Evolutionary conservation across 2,113 vertebrate species (phyloP).

Genomic region (Apus apus): DNA sequence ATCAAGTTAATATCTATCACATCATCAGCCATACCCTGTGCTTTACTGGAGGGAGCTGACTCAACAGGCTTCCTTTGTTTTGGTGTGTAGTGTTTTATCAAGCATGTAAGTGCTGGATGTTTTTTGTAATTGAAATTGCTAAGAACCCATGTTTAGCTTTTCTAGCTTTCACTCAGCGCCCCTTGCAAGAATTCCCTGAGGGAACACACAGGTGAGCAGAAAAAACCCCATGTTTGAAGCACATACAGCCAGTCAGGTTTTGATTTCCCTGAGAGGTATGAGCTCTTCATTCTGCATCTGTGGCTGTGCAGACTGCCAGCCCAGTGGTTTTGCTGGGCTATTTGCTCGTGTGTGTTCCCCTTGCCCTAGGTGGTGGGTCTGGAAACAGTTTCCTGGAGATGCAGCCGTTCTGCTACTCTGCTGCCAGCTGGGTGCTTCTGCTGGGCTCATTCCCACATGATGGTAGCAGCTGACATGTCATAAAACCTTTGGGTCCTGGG

Average conservation of each 20-base stretch:
- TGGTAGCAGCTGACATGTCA: neutral
- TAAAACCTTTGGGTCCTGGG: accelerated
- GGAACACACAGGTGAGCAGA: neutral
- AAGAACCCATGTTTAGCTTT: neutral
- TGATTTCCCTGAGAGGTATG: neutral
- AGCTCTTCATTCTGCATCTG: neutral
- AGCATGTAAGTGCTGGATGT: neutral
- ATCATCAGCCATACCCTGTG: neutral
- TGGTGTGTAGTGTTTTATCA: neutral
- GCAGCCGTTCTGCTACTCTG: neutral
- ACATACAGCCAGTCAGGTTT: neutral
- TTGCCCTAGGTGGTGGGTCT: neutral
- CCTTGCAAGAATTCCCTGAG: neutral
- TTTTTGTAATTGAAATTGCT: neutral
- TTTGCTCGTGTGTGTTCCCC: neutral
- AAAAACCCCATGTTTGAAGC: neutral
- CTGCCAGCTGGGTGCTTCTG: neutral
- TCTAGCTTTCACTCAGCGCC: neutral
- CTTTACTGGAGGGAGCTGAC: neutral
- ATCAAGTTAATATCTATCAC: neutral
- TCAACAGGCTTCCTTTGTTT: neutral
- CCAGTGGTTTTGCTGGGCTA: accelerated
- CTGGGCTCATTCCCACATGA: neutral
- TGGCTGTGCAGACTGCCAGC: accelerated
- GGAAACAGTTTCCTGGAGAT: neutral